These are phyloP conservation scores for Diploscapter pachys DNA, from an alignment of 1,140 invertebrate genomes.

Conservation along the genomic window DNA sequence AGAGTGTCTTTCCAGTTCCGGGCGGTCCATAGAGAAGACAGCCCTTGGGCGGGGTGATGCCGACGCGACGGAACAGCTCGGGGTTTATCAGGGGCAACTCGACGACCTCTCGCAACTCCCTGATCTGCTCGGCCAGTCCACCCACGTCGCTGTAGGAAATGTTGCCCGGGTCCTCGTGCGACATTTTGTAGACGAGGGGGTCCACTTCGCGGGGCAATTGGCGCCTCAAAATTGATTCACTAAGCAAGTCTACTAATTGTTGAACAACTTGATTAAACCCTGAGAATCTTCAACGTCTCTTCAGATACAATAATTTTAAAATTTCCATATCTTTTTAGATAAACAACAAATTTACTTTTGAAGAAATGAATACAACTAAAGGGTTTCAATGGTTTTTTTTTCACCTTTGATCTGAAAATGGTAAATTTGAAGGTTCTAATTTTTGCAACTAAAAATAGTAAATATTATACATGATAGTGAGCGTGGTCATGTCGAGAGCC, in stretches of 20 bases:
- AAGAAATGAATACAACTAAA: no score
- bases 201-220: constrained; percentile 97
- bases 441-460: no score
- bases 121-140: constrained; percentile 92
- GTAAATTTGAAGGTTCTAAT: no score
- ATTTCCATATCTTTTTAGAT: no score
- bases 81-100: constrained; percentile 95
- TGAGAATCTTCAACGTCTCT: no score
- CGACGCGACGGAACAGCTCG: constrained; percentile 92
- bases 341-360: no score
- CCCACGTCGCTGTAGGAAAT: constrained; percentile 93
- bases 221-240: constrained; percentile 64
- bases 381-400: no score
- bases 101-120: constrained; percentile 94
- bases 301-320: no score
- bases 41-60: constrained; percentile 96
- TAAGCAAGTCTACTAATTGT: no score
- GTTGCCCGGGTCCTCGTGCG: constrained; percentile 96
- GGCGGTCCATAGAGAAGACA: constrained; percentile 94
- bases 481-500: constrained; percentile 98
- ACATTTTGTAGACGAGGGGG: constrained; percentile 99
- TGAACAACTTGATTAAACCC: no score
- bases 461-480: constrained; percentile 78
- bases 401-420: no score
- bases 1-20: constrained; percentile 92